Conservation (phyloP, 2,797 vertebrate genomes). For the Helarctos malayanus region DNA sequence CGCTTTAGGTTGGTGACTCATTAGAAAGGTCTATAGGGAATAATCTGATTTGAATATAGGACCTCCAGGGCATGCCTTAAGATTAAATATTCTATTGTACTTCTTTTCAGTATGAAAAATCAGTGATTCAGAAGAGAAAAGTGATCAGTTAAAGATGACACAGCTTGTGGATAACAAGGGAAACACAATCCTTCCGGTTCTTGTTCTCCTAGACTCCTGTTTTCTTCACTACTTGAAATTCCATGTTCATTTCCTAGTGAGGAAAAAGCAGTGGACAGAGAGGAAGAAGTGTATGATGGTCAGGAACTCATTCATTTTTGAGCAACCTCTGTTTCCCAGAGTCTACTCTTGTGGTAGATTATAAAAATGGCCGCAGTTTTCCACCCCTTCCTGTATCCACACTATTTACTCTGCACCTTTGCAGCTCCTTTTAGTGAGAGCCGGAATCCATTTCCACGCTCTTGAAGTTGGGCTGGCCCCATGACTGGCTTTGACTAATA, state of each 20-base stretch:
- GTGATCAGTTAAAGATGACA: not conserved
- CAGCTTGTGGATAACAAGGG: not conserved
- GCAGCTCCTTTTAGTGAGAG: not conserved
- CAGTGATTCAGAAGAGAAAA: not conserved
- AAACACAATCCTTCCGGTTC: not conserved
- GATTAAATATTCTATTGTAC: not conserved
- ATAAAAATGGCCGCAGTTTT: not conserved
- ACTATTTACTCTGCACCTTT: not conserved
- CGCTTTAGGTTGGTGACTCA: not conserved
- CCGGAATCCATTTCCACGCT: not conserved
- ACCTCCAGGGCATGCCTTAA: not conserved
- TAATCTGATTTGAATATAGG: not conserved
- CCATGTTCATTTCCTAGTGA: not conserved
- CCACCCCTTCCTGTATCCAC: not conserved
- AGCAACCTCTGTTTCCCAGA: not conserved
- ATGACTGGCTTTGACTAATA: not conserved
- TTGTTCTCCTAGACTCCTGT: not conserved
- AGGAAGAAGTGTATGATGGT: not conserved
- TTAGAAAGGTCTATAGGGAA: not conserved
- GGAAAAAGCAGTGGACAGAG: not conserved
- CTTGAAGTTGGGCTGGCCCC: not conserved
- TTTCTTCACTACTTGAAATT: not conserved
- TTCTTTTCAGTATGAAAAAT: slow-evolving; percentile 51
- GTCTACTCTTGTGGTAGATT: not conserved
- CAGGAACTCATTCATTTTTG: not conserved